Conservation (phyloP, 1,140 invertebrate genomes). For the Sminthurides bifidus region DNA sequence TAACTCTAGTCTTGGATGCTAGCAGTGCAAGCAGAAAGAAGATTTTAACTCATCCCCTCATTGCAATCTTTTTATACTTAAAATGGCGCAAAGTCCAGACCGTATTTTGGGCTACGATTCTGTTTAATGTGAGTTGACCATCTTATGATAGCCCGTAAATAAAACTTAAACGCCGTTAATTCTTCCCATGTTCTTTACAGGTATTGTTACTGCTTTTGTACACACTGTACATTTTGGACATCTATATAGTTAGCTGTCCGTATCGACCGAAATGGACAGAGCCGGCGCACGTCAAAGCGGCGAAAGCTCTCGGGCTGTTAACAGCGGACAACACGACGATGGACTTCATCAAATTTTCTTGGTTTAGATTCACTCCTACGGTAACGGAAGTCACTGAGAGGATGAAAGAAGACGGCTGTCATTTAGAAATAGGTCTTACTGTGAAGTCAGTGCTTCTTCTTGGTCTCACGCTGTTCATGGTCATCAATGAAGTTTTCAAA, state of each 20-base stretch:
- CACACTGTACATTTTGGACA: constrained; percentile 52
- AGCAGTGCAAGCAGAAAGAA: constrained; percentile 28
- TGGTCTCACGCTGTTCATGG: constrained; percentile 26
- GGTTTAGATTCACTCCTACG: constrained; percentile 27
- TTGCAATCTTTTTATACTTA: constrained; percentile 63
- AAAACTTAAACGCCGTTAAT: not conserved
- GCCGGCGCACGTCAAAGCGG: constrained; percentile 28
- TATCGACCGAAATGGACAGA: constrained; percentile 31
- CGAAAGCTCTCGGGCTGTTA: constrained; percentile 11
- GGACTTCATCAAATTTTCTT: constrained; percentile 30
- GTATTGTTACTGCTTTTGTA: constrained; percentile 55
- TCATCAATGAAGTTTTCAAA: constrained; percentile 30
- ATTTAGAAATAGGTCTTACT: constrained; percentile 31
- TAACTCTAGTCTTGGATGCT: constrained; percentile 25
- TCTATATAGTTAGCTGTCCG: constrained; percentile 35
- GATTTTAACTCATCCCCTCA: constrained; percentile 63
- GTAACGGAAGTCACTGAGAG: constrained; percentile 2
- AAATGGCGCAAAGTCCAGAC: constrained; percentile 71
- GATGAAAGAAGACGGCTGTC: constrained; percentile 22
- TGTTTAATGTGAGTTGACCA: constrained; percentile 51
- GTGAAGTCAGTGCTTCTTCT: constrained; percentile 29
- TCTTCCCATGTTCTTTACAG: constrained; percentile 7
- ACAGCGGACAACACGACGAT: constrained; percentile 21
- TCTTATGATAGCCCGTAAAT: not conserved
- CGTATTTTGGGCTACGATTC: constrained; percentile 65